Base-by-base conservation (phyloP, 2,888 invertebrate genomes). In the Liodrosophila aerea region DNA sequence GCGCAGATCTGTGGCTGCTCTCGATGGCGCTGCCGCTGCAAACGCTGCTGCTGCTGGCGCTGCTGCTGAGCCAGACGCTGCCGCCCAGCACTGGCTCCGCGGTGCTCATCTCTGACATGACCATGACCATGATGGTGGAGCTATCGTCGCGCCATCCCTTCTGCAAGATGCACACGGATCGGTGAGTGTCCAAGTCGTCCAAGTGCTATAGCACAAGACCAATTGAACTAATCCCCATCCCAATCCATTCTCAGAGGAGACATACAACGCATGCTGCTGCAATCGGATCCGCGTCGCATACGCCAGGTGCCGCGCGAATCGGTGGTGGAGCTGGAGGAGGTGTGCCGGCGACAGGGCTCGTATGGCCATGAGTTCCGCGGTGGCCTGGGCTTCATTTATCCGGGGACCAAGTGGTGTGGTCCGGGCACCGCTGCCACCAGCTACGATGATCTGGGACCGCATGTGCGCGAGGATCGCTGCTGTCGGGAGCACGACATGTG, bases 321-420 rank as follows among this genome's bases (percentile, higher is more conserved):
- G 1, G 91, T 93, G 2, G 88, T 90, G 33, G 92, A 92, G 64
- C 87, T 93, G 52, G 92, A 92, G 75, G 90, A 91, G 47, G 92
- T 93, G 5, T 93, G 93, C 75, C 91, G 89, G 44, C 90, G 87
- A 22, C 82, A 88, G 54, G 81, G 85, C 58, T 76, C 89, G 1
- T 88, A 88, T 60, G 89, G 89, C 1, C 86, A 82, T 1, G 88
- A 89, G 63, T 89, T 90, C 58, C 89, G 90, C 45, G 90, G 90
- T 13, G 89, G 89, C 0, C 65, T 90, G 11, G 92, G 92, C n/a
- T 92, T 92, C 76, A 92, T 92, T 30, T 92, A 92, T 83, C 93
- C 93, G 51, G 95, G 95, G 1, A 95, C 95, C 0, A 94, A 94
- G 85, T 95, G 95, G 94, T 95, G 95, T 86, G 95, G 95, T 0